Evolutionary conservation across 1,140 invertebrate species (phyloP).

Genomic region (Heliconius hermathena): DNA sequence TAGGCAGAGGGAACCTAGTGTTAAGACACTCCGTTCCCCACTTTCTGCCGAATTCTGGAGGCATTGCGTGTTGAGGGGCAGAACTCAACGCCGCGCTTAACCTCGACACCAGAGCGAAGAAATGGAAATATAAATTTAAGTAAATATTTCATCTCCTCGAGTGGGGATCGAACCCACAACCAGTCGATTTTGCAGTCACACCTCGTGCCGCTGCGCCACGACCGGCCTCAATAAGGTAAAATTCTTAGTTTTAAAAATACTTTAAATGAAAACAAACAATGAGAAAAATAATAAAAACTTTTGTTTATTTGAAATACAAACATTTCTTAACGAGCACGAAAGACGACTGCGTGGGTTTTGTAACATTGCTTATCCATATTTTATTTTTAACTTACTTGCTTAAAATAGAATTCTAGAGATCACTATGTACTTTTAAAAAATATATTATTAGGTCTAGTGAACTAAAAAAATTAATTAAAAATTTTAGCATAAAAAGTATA

Average conservation of each 20-base stretch:
- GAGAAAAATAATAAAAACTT: not conserved
- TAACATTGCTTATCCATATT: not conserved
- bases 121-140: no score
- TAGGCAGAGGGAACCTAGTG: no score
- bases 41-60: no score
- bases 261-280: not conserved
- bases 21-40: no score
- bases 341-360: not conserved
- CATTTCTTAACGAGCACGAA: not conserved
- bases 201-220: no score
- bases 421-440: not conserved
- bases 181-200: no score
- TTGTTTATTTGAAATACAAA: not conserved
- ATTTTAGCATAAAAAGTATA: not conserved
- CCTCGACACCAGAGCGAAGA: no score
- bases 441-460: not conserved
- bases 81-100: no score
- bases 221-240: no score
- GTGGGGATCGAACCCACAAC: no score
- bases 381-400: not conserved
- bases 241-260: not conserved
- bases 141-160: no score
- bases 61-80: no score
- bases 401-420: not conserved
- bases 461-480: not conserved